Conservation (phyloP, 2,888 invertebrate species). For the Trachelus stipa region DNA sequence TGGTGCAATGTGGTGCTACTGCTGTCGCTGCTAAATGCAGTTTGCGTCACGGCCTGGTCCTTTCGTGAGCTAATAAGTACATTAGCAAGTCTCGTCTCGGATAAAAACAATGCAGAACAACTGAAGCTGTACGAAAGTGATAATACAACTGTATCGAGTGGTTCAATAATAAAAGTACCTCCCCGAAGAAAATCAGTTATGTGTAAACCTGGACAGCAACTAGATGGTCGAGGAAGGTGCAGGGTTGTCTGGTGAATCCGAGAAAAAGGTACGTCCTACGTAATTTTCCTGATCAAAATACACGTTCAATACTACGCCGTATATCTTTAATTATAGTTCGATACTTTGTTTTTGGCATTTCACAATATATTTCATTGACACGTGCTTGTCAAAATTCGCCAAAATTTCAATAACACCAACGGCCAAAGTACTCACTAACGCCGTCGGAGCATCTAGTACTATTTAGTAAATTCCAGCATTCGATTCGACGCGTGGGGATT, state of each 20-base stretch:
- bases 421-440: not conserved
- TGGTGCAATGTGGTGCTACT: conserved; percentile 24
- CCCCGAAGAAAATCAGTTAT: not conserved
- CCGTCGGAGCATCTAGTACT: not conserved
- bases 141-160: not conserved
- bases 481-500: not conserved
- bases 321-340: not conserved
- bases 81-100: conserved; percentile 11
- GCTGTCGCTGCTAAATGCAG: conserved; percentile 17
- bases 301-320: not conserved
- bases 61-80: conserved; percentile 22
- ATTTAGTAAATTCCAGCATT: not conserved
- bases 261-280: not conserved
- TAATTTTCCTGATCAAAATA: not conserved
- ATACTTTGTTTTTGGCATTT: not conserved
- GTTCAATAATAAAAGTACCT: not conserved
- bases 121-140: not conserved
- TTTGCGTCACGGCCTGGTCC: conserved; percentile 26
- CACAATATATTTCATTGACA: not conserved
- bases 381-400: not conserved
- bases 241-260: conserved; percentile 42
- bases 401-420: not conserved
- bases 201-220: conserved; percentile 43
- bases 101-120: not conserved
- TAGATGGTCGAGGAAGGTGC: conserved; percentile 50